A percentile compares a stretch with the other conserved stretches of the same genome.
Conservation (phyloP, 2,888 invertebrate species). For the Pheosia gnoma region DNA sequence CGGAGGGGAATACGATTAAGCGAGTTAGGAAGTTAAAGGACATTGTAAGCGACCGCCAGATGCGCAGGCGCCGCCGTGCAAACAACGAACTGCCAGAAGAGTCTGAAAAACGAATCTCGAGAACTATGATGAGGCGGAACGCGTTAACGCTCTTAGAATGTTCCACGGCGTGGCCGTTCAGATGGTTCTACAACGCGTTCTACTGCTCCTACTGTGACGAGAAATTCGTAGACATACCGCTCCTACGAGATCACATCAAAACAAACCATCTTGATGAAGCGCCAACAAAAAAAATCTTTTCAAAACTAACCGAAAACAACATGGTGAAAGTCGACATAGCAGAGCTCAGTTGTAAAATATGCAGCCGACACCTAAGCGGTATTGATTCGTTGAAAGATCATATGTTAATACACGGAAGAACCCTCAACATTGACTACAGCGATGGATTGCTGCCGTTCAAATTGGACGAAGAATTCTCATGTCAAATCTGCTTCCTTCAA, state of each 20-base stretch:
- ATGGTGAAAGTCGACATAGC: constrained; percentile 76
- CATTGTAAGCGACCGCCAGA: constrained; percentile 71
- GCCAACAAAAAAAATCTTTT: constrained; percentile 64
- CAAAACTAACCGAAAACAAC: constrained; percentile 74
- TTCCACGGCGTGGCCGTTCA: constrained; percentile 77
- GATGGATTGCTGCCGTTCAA: constrained; percentile 76
- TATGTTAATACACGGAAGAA: constrained; percentile 55
- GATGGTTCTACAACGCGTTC: constrained; percentile 72
- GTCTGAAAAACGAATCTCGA: constrained; percentile 70
- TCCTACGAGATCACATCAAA: constrained; percentile 60
- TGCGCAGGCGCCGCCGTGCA: constrained; percentile 73
- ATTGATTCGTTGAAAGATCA: constrained; percentile 66
- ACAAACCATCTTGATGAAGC: constrained; percentile 53
- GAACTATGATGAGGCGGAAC: constrained; percentile 76
- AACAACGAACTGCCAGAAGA: constrained; percentile 74
- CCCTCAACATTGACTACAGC: constrained; percentile 55
- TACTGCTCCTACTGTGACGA: constrained; percentile 73
- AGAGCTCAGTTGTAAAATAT: constrained; percentile 63
- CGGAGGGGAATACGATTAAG: constrained; percentile 46
- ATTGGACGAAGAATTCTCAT: constrained; percentile 58
- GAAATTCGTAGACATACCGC: constrained; percentile 61
- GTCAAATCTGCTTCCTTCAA: constrained; percentile 63
- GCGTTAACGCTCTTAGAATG: constrained; percentile 67
- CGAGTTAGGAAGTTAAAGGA: constrained; percentile 72
- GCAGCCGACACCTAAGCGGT: constrained; percentile 47